Evolutionary conservation across 1,140 invertebrate species (phyloP), one percentile per base, ranked within the genome.

Genomic region (Amyelois transitella): DNA sequence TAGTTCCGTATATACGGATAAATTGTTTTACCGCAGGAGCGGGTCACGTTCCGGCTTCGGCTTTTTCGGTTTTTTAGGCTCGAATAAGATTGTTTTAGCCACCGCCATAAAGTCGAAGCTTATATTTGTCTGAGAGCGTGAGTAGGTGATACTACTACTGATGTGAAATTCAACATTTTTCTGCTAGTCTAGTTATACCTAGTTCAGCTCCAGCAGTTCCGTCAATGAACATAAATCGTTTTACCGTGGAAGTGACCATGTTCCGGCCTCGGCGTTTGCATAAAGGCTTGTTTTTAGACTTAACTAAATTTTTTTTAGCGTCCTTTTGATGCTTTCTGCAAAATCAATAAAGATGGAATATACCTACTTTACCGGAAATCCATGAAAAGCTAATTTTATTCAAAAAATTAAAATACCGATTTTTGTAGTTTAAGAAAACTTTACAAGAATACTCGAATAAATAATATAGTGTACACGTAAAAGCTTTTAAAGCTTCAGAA

Each of bases 141-240:
- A 12, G 32, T 6, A 14, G 32, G n/a, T 6, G 2, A n/a, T n/a
- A n/a, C n/a, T n/a, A n/a, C n/a, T n/a, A n/a, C n/a, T n/a, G n/a
- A n/a, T n/a, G n/a, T n/a, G n/a, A n/a, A n/a, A n/a, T n/a, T n/a
- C n/a, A n/a, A n/a, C n/a, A n/a, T n/a, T n/a, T n/a, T n/a, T n/a
- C n/a, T n/a, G n/a, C n/a, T n/a, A n/a, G n/a, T n/a, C n/a, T n/a
- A 12, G 32, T 14, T n/a, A n/a, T n/a, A n/a, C n/a, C n/a, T n/a
- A n/a, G n/a, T n/a, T n/a, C n/a, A n/a, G 72, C 81, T 69, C 58
- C 72, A 81, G 81, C 79, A 84, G 82, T 79, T 66, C 84, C 79
- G 82, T 84, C 84, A 81, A 86, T 80, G 82, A 81, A 87, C 81
- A 87, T 87, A 86, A 87, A 87, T 87, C 86, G 81, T 87, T 87